Evolutionary conservation across 2,797 vertebrate species (phyloP), one percentile per base, ranked within the genome.

Genomic region (Peromyscus melanophrys): DNA sequence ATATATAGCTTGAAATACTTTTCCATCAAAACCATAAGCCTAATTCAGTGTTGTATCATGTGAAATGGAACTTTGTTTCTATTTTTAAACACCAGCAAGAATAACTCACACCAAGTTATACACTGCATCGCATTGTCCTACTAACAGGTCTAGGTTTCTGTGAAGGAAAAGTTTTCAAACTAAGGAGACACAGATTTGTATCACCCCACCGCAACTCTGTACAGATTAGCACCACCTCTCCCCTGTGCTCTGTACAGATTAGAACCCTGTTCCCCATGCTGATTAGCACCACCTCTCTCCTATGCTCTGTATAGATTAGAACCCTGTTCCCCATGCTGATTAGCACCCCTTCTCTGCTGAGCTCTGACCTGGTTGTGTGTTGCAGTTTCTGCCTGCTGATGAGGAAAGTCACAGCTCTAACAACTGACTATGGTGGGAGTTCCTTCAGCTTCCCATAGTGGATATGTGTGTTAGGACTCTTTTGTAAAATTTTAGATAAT

Each of bases 1-100:
- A 37, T 81, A 10, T 87, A 61, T 77, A 90, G 59, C n/a, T 94
- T 92, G 75, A 97, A 92, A 71, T 69, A 80, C 80, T 92, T 61
- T 82, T 61, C 6, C 71, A 21, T 89, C 92, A 96, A 94, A 91
- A 19, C 14, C 16, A 61, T 89, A 90, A 90, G 71, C 16, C 82
- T 94, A 94, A 92, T 90, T 94, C 12, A 73, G 7, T 83, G 46
- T 96, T 85, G 49, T 89, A 0, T 88, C 40, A 86, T 31, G 19
- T 90, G 63, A 89, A 95, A 80, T 76, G n/a, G 87, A 59, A 67
- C 29, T 73, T 59, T 67, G 67, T 90, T 89, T 83, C 16, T 69
- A 43, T 17, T 31, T 91, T 13, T 83, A 88, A 96, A 96, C 71
- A 16, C 27, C 81, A 52, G 12, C 37, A 88, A 90, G 14, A 77